Percentiles rank a stretch among this genome's conserved stretches.
Evolutionary conservation across 2,888 invertebrate species (phyloP).

Genomic region (Cabera pusaria): DNA sequence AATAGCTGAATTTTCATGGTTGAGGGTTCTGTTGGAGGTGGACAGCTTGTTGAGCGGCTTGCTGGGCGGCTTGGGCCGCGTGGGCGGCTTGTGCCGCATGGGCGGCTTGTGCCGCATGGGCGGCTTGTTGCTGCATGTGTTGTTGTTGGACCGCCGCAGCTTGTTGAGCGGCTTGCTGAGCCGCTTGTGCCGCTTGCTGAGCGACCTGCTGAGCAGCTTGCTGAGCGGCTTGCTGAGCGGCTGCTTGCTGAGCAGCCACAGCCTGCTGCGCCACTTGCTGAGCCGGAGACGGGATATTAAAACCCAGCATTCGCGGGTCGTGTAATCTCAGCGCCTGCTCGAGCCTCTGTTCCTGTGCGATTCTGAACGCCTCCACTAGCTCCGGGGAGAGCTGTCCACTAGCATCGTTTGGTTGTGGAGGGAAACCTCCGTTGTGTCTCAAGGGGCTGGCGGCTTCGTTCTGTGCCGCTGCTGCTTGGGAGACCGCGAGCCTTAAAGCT

Average conservation of each 20-base stretch:
- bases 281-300: constrained; percentile 84
- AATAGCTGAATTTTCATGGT: constrained; percentile 92
- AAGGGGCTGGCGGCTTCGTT: constrained; percentile 67
- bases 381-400: constrained; percentile 87
- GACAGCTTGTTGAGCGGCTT: constrained; percentile 80
- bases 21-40: constrained; percentile 82
- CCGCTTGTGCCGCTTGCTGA: constrained; percentile 43
- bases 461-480: constrained; percentile 85
- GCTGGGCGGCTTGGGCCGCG: constrained; percentile 72
- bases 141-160: constrained; percentile 64
- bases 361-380: constrained; percentile 87
- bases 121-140: constrained; percentile 48
- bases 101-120: constrained; percentile 47
- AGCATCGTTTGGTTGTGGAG: constrained; percentile 65
- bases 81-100: constrained; percentile 71
- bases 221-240: constrained; percentile 45
- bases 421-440: constrained; percentile 76
- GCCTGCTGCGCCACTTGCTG: constrained; percentile 73
- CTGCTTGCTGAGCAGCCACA: constrained; percentile 56
- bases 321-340: constrained; percentile 93
- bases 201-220: constrained; percentile 53
- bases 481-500: constrained; percentile 91
- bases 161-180: constrained; percentile 46
- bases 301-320: constrained; percentile 91
- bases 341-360: constrained; percentile 90